These are phyloP conservation scores for Echinops telfairi DNA, from an alignment of 2,113 vertebrate species.

Conservation along the genomic window DNA sequence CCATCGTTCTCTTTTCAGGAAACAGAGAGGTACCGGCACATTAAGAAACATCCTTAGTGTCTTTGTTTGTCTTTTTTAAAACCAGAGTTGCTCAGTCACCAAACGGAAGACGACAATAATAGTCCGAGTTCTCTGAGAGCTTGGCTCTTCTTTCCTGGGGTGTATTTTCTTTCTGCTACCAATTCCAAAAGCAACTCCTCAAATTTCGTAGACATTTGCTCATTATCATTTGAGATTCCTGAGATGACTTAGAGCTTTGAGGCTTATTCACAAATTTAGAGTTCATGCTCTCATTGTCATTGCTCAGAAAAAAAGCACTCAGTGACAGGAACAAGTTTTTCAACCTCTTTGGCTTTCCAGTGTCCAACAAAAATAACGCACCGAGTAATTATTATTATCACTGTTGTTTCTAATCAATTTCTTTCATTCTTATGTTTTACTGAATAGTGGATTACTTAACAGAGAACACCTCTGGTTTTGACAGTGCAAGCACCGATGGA, in stretches of 20 bases:
- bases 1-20: not conserved
- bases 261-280: not conserved
- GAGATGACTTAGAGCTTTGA: conserved; percentile 21
- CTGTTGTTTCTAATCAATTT: conserved; percentile 3
- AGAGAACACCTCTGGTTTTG: not conserved
- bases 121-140: not conserved
- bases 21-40: not conserved
- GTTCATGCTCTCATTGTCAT: not conserved
- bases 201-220: conserved; percentile 24
- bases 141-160: not conserved
- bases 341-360: not conserved
- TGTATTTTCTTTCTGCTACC: not conserved
- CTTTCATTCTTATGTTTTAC: not conserved
- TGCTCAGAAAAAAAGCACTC: conserved; percentile 33
- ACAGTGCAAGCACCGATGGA: not conserved
- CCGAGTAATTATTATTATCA: not conserved
- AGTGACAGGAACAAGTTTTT: not conserved
- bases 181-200: not conserved
- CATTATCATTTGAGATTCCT: conserved; percentile 14
- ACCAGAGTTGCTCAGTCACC: not conserved
- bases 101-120: not conserved
- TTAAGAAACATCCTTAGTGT: not conserved
- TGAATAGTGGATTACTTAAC: not conserved
- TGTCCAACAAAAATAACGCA: not conserved
- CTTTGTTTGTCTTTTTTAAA: not conserved